A percentile compares a stretch with the other conserved stretches of the same genome.
Conservation (phyloP, 2,888 invertebrate genomes). For the Pemphredon lugubris region DNA sequence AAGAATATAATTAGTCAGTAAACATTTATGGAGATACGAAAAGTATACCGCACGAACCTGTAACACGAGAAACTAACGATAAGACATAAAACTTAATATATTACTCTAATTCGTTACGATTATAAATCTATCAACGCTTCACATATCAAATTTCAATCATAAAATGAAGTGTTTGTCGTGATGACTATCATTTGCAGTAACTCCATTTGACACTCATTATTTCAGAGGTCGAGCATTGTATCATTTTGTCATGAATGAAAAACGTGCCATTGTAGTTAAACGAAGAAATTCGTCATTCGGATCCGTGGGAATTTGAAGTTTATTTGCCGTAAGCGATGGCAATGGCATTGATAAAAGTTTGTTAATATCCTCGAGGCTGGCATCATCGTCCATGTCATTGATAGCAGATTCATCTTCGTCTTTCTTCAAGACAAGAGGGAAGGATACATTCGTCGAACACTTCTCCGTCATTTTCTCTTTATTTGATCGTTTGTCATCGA, state of each 20-base stretch:
- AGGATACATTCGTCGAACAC: conserved; percentile 68
- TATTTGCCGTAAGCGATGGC: conserved; percentile 66
- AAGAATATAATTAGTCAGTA: conserved; percentile 69
- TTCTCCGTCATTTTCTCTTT: conserved; percentile 56
- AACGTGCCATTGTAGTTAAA: conserved; percentile 70
- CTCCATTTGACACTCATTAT: not conserved
- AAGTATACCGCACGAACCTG: conserved; percentile 74
- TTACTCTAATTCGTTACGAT: not conserved
- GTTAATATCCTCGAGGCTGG: conserved; percentile 60
- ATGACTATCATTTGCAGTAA: not conserved
- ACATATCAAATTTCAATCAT: not conserved
- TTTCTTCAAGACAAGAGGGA: conserved; percentile 46
- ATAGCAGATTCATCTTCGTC: conserved; percentile 34
- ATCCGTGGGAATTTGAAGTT: conserved; percentile 54
- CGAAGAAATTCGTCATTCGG: conserved; percentile 69
- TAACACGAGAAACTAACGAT: conserved; percentile 10
- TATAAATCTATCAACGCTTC: not conserved
- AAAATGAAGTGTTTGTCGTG: not conserved
- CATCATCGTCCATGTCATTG: conserved; percentile 45
- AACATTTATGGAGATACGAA: conserved; percentile 72
- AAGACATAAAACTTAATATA: conserved; percentile 1
- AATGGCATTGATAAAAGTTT: conserved; percentile 63
- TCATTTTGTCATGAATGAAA: conserved; percentile 9
- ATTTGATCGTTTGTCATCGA: conserved; percentile 11
- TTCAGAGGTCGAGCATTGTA: not conserved